Evolutionary conservation across 2,888 invertebrate species (phyloP), one percentile per base, ranked within the genome.

Genomic region (Synanthedon formicaeformis): DNA sequence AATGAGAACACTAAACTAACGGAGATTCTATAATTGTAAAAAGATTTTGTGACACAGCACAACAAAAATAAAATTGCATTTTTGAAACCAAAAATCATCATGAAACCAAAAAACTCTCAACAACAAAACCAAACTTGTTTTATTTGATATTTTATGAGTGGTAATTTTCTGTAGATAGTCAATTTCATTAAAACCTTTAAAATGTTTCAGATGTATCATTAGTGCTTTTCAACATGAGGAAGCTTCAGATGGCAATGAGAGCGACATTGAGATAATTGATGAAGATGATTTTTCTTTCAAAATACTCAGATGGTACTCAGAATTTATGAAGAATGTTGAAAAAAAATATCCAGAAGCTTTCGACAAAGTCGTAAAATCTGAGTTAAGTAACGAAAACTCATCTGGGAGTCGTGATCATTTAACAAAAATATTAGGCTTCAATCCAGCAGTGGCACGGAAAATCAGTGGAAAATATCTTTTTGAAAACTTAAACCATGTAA

Each of bases 401-500:
- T 51, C 63, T 4, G 64, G 67, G 50, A 73, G 81, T 49, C 69
- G 71, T 48, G 66, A 73, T 51, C 78, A 85, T 4, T 61, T 90
- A 0, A 88, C 80, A 1, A 81, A 81, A 63, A 62, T 87, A 5
- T 62, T 88, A 62, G 88, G 88, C 13, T 90, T 89, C 57, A 89
- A 90, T 56, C 87, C 90, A 1, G 88, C 89, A 48, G 82, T 89
- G 0, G 79, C 85, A 0, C 89, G 89, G 56, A 83, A 84, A 67
- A 75, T 89, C 11, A 86, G 86, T 51, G 83, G 83, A 0, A 84
- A 81, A 41, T 85, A 89, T 52, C 81, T 93, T 0, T 91, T 92
- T 62, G 90, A 93, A 67, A 92, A 92, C 59, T 75, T 96, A 0
- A 93, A 94, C 63, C 94, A 96, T 73, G 83, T 91, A 0, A 92